These are phyloP conservation scores for Threskiornis aethiopicus DNA, from an alignment of 2,797 vertebrate species.

Conservation along the genomic window DNA sequence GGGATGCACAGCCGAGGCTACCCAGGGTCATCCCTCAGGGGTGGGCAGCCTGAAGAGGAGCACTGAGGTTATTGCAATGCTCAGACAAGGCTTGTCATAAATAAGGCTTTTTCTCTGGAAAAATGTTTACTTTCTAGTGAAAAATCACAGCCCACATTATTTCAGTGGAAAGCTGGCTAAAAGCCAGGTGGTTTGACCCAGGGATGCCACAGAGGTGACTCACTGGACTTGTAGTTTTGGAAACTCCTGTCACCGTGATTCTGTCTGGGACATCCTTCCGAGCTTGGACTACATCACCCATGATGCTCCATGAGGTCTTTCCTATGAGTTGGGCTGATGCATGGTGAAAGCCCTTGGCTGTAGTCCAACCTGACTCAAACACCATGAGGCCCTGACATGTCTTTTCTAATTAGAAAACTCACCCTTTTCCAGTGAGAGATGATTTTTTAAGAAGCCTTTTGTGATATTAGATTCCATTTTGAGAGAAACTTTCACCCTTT, in stretches of 20 bases:
- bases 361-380: not conserved
- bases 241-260: not conserved
- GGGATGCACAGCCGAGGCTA: not conserved
- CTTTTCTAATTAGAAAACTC: not conserved
- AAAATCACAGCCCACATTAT: not conserved
- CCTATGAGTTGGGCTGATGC: not conserved
- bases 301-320: not conserved
- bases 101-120: not conserved
- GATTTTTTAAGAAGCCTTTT: conserved; percentile 6
- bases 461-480: not conserved
- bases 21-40: too few species aligned
- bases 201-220: not conserved
- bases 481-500: not conserved
- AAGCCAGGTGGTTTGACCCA: not conserved
- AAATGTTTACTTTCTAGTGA: not conserved
- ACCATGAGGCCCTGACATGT: not conserved
- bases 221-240: not conserved
- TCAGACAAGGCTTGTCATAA: not conserved
- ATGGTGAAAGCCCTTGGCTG: not conserved
- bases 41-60: not conserved
- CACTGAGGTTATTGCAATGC: not conserved
- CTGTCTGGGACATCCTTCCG: not conserved
- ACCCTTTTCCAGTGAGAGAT: not conserved
- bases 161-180: not conserved
- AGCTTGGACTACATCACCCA: not conserved